Evolutionary conservation across 1,140 invertebrate species (phyloP), one percentile per base, ranked within the genome.

Genomic region (Stegodyphus mimosarum): DNA sequence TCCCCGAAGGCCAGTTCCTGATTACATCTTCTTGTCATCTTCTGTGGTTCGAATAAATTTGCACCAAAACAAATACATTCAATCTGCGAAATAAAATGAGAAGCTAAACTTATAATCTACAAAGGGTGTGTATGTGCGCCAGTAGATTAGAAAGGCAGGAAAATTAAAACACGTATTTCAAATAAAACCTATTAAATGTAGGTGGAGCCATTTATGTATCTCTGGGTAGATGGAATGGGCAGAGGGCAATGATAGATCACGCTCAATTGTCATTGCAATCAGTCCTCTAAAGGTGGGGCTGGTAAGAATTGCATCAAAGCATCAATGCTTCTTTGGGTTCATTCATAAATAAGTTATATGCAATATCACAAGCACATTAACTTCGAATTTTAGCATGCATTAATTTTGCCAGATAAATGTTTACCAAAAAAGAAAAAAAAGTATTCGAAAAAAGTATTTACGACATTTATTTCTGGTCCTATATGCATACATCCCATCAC

Each of bases 161-260:
- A 76, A 84, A 84, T 84, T 75, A 84, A 84, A 84, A 75, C 63
- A 75, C 72, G 52, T 75, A 84, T 69, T 84, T 84, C 81, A 75
- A 84, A 84, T 84, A 76, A 84, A 84, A 75, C 55, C 70, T 84
- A 69, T 75, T 75, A 84, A 70, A 84, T 33, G 72, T 84, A 84
- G 81, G 81, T 63, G 81, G 81, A 69, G 81, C 71, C 55, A 74
- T 6, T 66, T 60, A 51, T 63, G 52, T 55, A 74, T 72, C 52
- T 33, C 33, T 63, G 18, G 15, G 13, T 18, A 33, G 69, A 73
- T 74, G 51, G 60, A 48, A 50, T 48, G 15, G 50, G 49, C 17
- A 50, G 6, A 49, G 63, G 81, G 69, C 72, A 84, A 50, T 75
- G 81, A 84, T 84, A 84, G 81, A 84, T 84, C 73, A 60, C 55